These are phyloP conservation scores for Sphaeridia pumilis DNA, from an alignment of 2,888 invertebrate genomes.

Conservation along the genomic window DNA sequence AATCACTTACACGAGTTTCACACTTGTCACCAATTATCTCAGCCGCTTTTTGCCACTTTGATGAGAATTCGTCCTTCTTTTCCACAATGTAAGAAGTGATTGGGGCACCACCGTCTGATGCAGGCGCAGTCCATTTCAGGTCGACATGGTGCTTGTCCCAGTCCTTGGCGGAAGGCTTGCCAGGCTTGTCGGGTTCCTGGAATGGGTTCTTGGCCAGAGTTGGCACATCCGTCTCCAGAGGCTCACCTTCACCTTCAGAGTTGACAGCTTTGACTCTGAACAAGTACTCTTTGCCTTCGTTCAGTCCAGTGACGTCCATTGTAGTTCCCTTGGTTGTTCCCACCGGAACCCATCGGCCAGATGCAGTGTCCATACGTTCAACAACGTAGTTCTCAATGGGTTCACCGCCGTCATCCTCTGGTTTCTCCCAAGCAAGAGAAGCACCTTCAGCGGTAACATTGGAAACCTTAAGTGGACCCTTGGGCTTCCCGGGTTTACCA, in stretches of 20 bases:
- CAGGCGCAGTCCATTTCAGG: conserved; percentile 85
- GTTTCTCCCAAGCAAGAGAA: conserved; percentile 81
- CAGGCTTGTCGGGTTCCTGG: conserved; percentile 70
- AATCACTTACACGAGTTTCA: conserved; percentile 69
- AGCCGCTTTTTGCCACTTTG: conserved; percentile 76
- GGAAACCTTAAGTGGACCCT: conserved; percentile 79
- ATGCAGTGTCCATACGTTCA: conserved; percentile 87
- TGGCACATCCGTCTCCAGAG: conserved; percentile 70
- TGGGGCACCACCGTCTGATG: conserved; percentile 88
- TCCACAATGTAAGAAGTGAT: conserved; percentile 92
- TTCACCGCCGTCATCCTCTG: conserved; percentile 69
- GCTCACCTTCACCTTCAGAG: conserved; percentile 92
- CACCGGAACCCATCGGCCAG: conserved; percentile 79
- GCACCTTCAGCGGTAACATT: conserved; percentile 84
- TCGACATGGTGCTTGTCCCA: conserved; percentile 92
- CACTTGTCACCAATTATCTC: conserved; percentile 77
- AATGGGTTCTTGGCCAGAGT: conserved; percentile 96
- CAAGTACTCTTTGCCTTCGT: conserved; percentile 91
- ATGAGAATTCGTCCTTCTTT: conserved; percentile 49
- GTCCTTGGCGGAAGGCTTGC: conserved; percentile 77
- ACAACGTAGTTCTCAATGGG: conserved; percentile 10
- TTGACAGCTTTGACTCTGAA: conserved; percentile 93
- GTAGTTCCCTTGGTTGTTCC: conserved; percentile 80
- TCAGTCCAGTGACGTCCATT: conserved; percentile 72
- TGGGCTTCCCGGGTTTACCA: conserved; percentile 78